These are phyloP conservation scores for Plectrocnemia conspersa DNA, from an alignment of 1,140 invertebrate species.

Conservation along the genomic window DNA sequence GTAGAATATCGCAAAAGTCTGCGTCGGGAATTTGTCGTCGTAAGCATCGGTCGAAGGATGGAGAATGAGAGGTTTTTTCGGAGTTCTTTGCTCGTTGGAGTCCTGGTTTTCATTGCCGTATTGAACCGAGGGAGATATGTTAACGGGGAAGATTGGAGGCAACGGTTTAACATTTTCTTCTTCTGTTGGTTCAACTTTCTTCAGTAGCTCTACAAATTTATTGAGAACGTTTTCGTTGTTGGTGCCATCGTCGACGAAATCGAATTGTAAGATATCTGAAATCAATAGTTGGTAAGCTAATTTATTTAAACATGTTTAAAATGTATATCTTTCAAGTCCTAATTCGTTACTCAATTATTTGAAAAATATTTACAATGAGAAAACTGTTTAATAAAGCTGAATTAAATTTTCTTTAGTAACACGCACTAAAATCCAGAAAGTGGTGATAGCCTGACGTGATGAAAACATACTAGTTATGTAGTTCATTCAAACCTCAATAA, in stretches of 20 bases:
- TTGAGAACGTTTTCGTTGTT: slow-evolving; percentile 37
- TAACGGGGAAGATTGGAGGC: slow-evolving; percentile 46
- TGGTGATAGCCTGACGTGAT: too few species aligned
- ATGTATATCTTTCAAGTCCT: too few species aligned
- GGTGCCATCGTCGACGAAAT: slow-evolving; percentile 41
- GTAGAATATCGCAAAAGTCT: slow-evolving; percentile 34
- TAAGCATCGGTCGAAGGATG: slow-evolving; percentile 34
- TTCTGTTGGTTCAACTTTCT: slow-evolving; percentile 11
- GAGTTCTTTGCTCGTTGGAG: slow-evolving; percentile 41
- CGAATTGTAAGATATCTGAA: slow-evolving; percentile 24
- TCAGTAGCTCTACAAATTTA: slow-evolving; percentile 23
- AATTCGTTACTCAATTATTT: too few species aligned
- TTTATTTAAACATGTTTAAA: too few species aligned
- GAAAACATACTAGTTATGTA: too few species aligned
- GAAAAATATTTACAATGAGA: too few species aligned
- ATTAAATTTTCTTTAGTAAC: too few species aligned
- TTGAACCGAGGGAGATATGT: slow-evolving; percentile 48
- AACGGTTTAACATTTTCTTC: slow-evolving; percentile 30
- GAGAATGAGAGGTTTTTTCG: slow-evolving; percentile 36
- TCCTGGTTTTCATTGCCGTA: slow-evolving; percentile 45
- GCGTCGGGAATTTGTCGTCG: slow-evolving; percentile 32
- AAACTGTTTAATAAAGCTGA: too few species aligned
- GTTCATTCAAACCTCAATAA: too few species aligned
- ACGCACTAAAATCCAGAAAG: too few species aligned
- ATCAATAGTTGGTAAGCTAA: background rate